These are phyloP conservation scores for Falco peregrinus DNA, from an alignment of 2,797 vertebrate genomes.

Conservation along the genomic window DNA sequence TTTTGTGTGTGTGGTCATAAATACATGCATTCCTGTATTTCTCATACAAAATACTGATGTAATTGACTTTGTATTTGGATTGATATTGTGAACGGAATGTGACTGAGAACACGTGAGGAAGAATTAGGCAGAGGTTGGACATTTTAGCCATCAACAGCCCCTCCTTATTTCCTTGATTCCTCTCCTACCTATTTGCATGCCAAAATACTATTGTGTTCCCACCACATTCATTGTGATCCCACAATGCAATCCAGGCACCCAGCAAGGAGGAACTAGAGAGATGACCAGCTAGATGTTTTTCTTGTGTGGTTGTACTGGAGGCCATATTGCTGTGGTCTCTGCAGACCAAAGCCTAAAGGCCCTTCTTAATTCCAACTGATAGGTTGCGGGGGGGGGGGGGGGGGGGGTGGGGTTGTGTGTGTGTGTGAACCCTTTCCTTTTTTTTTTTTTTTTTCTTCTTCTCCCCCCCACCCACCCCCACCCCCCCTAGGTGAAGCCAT, in stretches of 20 bases:
- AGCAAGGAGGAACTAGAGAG: background rate
- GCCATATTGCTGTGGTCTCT: background rate
- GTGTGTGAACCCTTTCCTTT: fast-evolving
- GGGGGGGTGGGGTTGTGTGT: too few relatives aligned
- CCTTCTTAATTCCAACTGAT: background rate
- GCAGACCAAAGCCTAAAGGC: background rate
- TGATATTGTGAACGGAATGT: background rate
- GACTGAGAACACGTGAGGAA: background rate
- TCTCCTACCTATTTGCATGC: background rate
- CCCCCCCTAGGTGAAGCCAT: background rate
- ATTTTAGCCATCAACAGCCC: background rate
- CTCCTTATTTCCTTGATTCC: background rate
- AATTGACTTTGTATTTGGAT: background rate
- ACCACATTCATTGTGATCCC: background rate
- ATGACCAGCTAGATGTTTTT: background rate
- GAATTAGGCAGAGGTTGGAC: background rate
- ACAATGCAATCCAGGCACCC: background rate
- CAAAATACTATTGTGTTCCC: background rate
- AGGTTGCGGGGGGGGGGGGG: too few relatives aligned
- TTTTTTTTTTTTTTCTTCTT: too few relatives aligned
- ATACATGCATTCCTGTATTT: background rate
- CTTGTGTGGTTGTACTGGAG: background rate
- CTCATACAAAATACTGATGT: background rate
- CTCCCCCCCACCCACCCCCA: too few relatives aligned
- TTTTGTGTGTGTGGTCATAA: background rate